Base-by-base conservation (phyloP, 2,888 invertebrate genomes). In the Morpho helenor region DNA sequence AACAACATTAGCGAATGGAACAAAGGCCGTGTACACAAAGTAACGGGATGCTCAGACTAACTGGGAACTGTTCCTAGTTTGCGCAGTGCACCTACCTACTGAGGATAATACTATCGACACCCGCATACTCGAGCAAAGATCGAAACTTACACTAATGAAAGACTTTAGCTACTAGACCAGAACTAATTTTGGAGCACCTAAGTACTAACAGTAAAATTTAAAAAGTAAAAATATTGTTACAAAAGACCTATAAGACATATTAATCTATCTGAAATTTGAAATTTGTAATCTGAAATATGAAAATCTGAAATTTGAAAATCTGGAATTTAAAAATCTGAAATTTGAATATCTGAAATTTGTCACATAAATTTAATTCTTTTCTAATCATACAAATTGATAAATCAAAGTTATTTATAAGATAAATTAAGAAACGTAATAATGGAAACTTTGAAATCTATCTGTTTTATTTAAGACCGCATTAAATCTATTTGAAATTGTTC, bases 1-100 rank as follows among this genome's bases (percentile, higher is more conserved):
- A 87, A 90, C 87, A 89, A 88, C 87, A 88, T 90, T 90, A 89
- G 82, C 79, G 75, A 80, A 79, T 75, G 80, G 86, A 86, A 89
- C 87, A 89, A 90, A 87, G 82, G 84, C 73, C 59, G 55, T 54
- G 76, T 73, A 77, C 80, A 89, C 85, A 88, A 87, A 84, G 84
- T 78, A 77, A 72, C 77, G 79, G 79, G 76, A 78, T 74, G 70
- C 71, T 74, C 75, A 74, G 73, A 75, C 79, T 75, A 77, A 76
- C 77, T 74, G 71, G 74, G 70, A 74, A 73, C 72, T 73, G 65
- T 52, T 65, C 63, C 57, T 56, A 63, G 64, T 66, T 66, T 60
- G 66, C 58, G 60, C 63, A 58, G 63, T 58, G 66, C 62, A 62
- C 63, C 61, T 75, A 72, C 69, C 73, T 55, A 40, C 52, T 61